Evolutionary conservation across 2,113 vertebrate species (phyloP), one percentile per base, ranked within the genome.

Genomic region (Nannospalax galili): DNA sequence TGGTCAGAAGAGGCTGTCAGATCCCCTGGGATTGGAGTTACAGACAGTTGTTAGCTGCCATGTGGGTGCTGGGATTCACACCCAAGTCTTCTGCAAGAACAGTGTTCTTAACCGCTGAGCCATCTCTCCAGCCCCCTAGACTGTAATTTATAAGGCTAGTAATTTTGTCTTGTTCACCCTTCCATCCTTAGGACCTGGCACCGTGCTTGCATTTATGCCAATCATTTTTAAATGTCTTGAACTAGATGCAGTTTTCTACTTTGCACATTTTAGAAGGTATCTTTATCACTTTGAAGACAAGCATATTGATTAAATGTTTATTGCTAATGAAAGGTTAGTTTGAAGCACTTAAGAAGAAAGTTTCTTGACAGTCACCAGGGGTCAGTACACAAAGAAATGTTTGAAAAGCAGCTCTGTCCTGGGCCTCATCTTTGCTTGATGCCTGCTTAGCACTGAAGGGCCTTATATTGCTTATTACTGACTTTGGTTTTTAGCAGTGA

Each of bases 311-410:
- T 10, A 78, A 35, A 40, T 73, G 40, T 6, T 6, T 28, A 37
- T 70, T 69, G 64, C 42, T 45, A 7, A 73, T 84, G 28, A 12
- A 56, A 64, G 75, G 12, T 74, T 35, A 89, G 67, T 20, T 85
- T 69, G 85, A 74, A 26, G 22, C 40, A 74, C 64, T 30, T 56
- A 89, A 65, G 14, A 2, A 60, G 82, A 37, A 4, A 52, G 1
- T 24, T 24, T 2, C 19, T 24, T 1, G 20, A 19, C 1, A 30
- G 16, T 96, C 64, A 9, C 93, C 77, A 69, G 98, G 12, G 78
- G 97, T 45, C 64, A 58, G 91, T 88, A 69, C 42, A 92, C 92
- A 95, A 64, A 35, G 28, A 79, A 91, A 91, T 86, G 58, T 60
- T 58, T 5, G 6, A 16, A 24, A 32, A 35, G n/a, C n/a, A 35